Conservation (phyloP, 2,797 vertebrate genomes). For the Lophotriccus pileatus region DNA sequence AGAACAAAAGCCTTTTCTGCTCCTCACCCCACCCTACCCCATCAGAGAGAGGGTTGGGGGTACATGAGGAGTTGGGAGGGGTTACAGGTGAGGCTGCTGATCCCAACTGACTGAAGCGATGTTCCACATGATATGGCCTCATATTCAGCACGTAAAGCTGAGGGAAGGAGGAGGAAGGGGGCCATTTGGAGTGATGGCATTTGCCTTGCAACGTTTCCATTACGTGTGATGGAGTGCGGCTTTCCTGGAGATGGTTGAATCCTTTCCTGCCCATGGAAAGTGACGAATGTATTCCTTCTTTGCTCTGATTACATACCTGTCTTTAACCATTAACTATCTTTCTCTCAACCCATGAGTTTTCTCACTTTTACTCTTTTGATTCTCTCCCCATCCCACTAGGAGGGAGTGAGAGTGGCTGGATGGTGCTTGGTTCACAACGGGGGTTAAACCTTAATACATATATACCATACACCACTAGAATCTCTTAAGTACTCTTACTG, state of each 20-base stretch:
- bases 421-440: background rate
- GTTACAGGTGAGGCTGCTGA: too few species aligned
- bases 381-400: background rate
- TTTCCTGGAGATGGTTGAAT: background rate
- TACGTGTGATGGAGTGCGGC: too few species aligned
- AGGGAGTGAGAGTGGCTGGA: background rate
- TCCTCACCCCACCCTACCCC: too few species aligned
- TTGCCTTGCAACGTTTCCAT: background rate
- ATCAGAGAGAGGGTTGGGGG: accelerated
- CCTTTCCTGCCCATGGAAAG: background rate
- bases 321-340: background rate
- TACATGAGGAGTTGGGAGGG: background rate
- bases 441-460: background rate
- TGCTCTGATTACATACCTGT: accelerated
- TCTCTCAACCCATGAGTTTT: background rate
- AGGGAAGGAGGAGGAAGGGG: background rate
- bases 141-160: background rate
- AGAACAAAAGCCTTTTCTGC: background rate
- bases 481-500: background rate
- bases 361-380: background rate
- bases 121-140: background rate
- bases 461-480: background rate
- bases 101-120: background rate
- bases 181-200: accelerated
- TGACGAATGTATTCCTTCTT: background rate